Evolutionary conservation across 2,797 vertebrate species (phyloP).

Genomic region (Emys orbicularis): DNA sequence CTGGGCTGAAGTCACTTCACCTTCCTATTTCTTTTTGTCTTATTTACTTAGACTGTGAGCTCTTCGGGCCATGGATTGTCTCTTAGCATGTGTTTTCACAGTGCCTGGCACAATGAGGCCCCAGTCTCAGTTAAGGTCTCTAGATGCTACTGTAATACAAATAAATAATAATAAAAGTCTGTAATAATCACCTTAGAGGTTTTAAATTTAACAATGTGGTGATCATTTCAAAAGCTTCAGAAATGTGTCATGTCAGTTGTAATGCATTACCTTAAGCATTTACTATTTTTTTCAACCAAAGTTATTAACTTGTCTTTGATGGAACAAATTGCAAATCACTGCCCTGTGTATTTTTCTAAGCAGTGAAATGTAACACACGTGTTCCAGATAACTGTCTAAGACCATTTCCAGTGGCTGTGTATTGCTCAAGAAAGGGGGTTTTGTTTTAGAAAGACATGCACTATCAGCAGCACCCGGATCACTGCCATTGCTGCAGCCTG

Average conservation of each 20-base stretch:
- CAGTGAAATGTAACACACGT: neutral
- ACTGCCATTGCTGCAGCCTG: too few species aligned
- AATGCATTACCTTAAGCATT: neutral
- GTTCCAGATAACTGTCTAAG: neutral
- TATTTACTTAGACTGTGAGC: neutral
- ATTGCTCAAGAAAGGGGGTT: neutral
- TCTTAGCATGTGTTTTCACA: neutral
- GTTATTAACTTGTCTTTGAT: neutral
- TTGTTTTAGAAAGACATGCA: neutral
- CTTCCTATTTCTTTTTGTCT: neutral
- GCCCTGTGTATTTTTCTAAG: neutral
- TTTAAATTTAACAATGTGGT: conserved; percentile 42
- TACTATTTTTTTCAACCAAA: neutral
- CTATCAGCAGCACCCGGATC: too few species aligned
- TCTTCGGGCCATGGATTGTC: neutral
- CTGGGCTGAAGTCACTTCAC: neutral
- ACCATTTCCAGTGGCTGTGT: neutral
- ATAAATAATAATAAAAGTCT: conserved; percentile 45
- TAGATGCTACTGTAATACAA: conserved; percentile 36
- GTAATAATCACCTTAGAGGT: conserved; percentile 43
- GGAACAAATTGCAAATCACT: neutral
- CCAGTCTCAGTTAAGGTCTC: neutral
- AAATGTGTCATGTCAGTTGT: neutral
- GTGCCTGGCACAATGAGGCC: neutral
- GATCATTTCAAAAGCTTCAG: neutral